These are phyloP conservation scores for Sycophaga agraensis DNA, from an alignment of 1,140 invertebrate species.

Conservation along the genomic window DNA sequence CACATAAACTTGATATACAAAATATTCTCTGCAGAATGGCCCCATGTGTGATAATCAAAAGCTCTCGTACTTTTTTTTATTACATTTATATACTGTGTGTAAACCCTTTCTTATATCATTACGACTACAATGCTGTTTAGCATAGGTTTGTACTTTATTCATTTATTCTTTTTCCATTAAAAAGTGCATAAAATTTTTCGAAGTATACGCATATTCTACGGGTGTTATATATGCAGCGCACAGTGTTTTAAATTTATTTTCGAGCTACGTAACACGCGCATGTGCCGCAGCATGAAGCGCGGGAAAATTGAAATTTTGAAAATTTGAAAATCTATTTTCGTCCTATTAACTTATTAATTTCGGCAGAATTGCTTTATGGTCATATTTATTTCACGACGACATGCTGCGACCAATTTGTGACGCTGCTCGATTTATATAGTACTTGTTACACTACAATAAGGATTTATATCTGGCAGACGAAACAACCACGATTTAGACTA, in stretches of 20 bases:
- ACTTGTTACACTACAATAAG: conserved; percentile 15
- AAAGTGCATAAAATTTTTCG: conserved; percentile 6
- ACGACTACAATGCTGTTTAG: conserved; percentile 17
- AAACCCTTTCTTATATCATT: conserved; percentile 9
- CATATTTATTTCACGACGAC: background rate
- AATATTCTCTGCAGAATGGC: conserved; percentile 4
- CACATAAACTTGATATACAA: conserved; percentile 14
- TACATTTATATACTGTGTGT: conserved; percentile 15
- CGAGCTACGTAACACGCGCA: conserved; percentile 10
- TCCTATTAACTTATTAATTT: background rate
- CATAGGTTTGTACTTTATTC: conserved; percentile 2
- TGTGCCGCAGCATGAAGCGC: conserved; percentile 6
- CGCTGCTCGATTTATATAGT: conserved; percentile 8
- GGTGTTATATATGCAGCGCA: conserved; percentile 17
- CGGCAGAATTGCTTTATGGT: background rate
- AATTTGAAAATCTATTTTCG: background rate
- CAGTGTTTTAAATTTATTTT: conserved; percentile 5
- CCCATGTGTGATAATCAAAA: conserved; percentile 21
- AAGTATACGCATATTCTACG: conserved; percentile 13
- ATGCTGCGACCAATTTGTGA: conserved; percentile 9
- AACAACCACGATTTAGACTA: conserved; percentile 23
- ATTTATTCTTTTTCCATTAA: background rate
- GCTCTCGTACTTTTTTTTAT: background rate
- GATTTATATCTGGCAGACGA: conserved; percentile 22
- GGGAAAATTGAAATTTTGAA: background rate